Evolutionary conservation across 1,140 invertebrate species (phyloP), one percentile per base, ranked within the genome.

Genomic region (Drosophila chauvacae): DNA sequence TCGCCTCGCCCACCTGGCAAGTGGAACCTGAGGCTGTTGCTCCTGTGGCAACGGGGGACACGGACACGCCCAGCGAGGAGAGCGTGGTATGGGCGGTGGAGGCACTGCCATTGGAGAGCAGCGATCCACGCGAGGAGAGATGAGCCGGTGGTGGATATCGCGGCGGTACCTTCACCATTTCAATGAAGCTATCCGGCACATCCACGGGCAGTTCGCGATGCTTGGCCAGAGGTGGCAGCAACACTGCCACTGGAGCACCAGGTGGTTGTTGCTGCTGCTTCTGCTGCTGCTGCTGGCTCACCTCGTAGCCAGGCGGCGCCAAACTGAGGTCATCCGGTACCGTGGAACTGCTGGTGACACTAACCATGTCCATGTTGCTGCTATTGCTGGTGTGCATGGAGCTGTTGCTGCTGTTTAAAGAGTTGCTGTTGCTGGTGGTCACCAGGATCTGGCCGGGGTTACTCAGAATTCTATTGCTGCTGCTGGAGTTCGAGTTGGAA

Each of bases 131-230:
- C 26, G 91, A 92, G 2, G 86, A 91, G 7, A 92, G 75, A 77
- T 92, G 91, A 4, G 90, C 76, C 9, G 93, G 93, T 77, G 95
- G 94, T n/a, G 95, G 95, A 92, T 96, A 96, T 72, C 96, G 95
- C n/a, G 96, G 96, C 26, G 96, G 95, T 20, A 94, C 94, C 93
- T 96, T 96, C 77, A 95, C 94, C 23, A 95, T 95, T 78, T 95
- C 95, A n/a, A 96, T 94, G 85, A 96, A 96, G 80, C 95, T 95
- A 48, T 96, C 94, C 2, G 96, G 96, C 65, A 96, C 96, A 85
- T 96, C 96, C 26, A 96, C 96, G 10, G 96, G 95, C 77, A 96
- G 94, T 82, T 96, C 96, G 60, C 96, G 94, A 61, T 95, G 95
- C 44, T 91, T 91, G 20, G 37, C 41, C 47, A 60, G n/a, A 23